These are phyloP conservation scores for Apogon talboti DNA, from an alignment of 2,797 vertebrate genomes.

Conservation along the genomic window DNA sequence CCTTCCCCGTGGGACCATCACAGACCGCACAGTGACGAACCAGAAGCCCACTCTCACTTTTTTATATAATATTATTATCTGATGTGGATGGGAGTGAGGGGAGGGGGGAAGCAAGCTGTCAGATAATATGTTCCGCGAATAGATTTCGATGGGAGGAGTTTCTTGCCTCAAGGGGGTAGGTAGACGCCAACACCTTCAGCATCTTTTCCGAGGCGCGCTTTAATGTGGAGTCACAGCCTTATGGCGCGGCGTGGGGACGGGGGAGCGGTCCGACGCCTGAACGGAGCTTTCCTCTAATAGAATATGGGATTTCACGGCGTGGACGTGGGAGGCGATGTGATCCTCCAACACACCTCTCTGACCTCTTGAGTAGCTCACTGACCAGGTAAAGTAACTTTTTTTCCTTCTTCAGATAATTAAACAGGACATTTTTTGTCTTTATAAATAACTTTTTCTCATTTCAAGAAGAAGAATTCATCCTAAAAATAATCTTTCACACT, in stretches of 20 bases:
- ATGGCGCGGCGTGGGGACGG: constrained; percentile 56
- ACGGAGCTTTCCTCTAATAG: constrained; percentile 33
- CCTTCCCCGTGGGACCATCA: constrained; percentile 1
- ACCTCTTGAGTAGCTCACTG: constrained; percentile 38
- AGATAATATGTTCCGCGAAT: constrained; percentile 78
- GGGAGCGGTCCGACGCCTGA: constrained; percentile 33
- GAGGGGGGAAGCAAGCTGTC: constrained; percentile 49
- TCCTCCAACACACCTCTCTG: constrained; percentile 42
- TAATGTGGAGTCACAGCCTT: constrained; percentile 62
- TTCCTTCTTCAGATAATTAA: background rate
- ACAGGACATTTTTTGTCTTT: background rate
- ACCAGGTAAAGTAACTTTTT: constrained; percentile 56
- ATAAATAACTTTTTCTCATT: too few species aligned
- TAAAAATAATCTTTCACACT: too few species aligned
- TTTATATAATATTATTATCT: constrained; percentile 31
- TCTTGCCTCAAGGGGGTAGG: constrained; percentile 73
- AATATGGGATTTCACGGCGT: constrained; percentile 43
- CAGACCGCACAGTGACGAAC: constrained; percentile 20
- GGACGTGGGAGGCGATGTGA: constrained; percentile 53
- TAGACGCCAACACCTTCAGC: constrained; percentile 80
- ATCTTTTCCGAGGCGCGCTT: constrained; percentile 71
- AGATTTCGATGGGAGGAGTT: constrained; percentile 84
- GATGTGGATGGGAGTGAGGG: constrained; percentile 35
- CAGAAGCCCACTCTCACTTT: constrained; percentile 2
- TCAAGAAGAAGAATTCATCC: background rate